These are phyloP conservation scores for Cariama cristata DNA, from an alignment of 2,113 vertebrate species.

Conservation along the genomic window DNA sequence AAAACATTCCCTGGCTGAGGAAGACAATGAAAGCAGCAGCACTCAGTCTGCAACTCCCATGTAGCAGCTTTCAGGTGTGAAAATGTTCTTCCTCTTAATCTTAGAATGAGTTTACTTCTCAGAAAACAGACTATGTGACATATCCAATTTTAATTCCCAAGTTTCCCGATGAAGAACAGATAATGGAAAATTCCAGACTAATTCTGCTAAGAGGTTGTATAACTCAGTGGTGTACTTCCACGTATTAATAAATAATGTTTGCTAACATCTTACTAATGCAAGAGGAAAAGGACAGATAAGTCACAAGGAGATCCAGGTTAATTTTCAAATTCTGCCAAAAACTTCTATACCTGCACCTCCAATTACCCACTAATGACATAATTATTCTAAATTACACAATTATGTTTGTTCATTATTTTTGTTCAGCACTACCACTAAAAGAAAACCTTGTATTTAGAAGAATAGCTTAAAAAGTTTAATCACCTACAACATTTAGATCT, in stretches of 20 bases:
- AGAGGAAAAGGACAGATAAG: not conserved
- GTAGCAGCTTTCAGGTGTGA: not conserved
- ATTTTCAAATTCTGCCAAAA: not conserved
- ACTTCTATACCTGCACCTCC: not conserved
- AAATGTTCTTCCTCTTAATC: not conserved
- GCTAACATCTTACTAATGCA: not conserved
- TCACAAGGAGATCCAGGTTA: not conserved
- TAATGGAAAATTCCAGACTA: not conserved
- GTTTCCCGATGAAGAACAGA: not conserved
- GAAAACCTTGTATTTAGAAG: not conserved
- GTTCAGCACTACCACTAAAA: not conserved
- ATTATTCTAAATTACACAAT: not conserved
- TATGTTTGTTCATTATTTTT: not conserved
- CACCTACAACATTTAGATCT: not conserved
- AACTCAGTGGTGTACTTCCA: not conserved
- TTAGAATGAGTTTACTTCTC: not conserved
- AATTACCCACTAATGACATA: not conserved
- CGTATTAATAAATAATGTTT: not conserved
- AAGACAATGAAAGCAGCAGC: not conserved
- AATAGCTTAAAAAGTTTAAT: not conserved
- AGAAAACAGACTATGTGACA: not conserved
- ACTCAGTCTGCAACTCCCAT: not conserved
- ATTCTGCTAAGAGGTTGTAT: not conserved
- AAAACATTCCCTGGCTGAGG: not conserved
- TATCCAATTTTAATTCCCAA: not conserved